Evolutionary conservation across 2,888 invertebrate species (phyloP).

Genomic region (Aromia moschata): DNA sequence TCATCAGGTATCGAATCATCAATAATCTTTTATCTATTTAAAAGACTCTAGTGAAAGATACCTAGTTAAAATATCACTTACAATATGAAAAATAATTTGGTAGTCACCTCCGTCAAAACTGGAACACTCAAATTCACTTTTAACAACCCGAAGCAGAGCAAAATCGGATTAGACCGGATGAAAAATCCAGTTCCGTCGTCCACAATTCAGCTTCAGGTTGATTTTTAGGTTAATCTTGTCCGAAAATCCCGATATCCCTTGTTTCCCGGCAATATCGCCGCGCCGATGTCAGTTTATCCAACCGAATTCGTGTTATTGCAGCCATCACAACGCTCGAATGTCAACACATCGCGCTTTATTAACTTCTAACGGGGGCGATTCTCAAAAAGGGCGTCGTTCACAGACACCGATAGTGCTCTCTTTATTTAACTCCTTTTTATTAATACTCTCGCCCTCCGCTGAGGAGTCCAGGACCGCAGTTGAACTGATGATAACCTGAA

Average conservation of each 20-base stretch:
- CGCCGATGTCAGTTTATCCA: slow-evolving; percentile 20
- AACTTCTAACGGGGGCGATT: slow-evolving; percentile 24
- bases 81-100: no score
- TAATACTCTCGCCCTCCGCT: background rate
- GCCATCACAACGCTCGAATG: slow-evolving; percentile 26
- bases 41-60: no score
- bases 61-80: no score
- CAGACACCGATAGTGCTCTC: slow-evolving; percentile 1
- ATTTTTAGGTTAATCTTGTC: background rate
- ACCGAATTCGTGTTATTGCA: slow-evolving; percentile 32
- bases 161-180: no score
- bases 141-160: no score
- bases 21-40: no score
- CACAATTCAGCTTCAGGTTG: no score
- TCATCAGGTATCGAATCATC: no score
- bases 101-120: no score
- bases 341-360: slow-evolving; percentile 34
- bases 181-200: no score
- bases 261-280: slow-evolving; percentile 11
- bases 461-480: slow-evolving; percentile 3
- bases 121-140: no score
- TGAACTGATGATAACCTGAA: no score
- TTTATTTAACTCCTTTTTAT: background rate
- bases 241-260: slow-evolving; percentile 24
- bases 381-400: slow-evolving; percentile 22